phyloP scores from a whole-genome alignment of 1,140 invertebrate genomes.

The Heliconius eleuchia region DNA sequence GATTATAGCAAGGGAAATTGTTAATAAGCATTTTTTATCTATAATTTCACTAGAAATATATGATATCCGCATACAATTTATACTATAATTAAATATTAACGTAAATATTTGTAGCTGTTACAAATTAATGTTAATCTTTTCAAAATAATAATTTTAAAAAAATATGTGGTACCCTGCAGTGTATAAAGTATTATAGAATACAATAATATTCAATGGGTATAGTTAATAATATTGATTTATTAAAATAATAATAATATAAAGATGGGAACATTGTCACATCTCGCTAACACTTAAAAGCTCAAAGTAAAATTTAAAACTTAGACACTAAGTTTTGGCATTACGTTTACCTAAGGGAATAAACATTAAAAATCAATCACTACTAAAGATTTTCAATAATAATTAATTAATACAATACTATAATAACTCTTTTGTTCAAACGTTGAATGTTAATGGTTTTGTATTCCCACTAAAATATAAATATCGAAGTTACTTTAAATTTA shows the following conservation, averaged over 20 bases:
- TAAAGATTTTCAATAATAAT: not conserved
- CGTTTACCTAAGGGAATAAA: conserved; percentile 16
- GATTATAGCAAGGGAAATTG: not conserved
- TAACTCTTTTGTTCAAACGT: not conserved
- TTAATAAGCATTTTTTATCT: conserved; percentile 6
- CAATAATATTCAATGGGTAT: not conserved
- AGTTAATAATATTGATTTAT: not conserved
- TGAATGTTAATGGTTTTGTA: not conserved
- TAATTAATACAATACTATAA: not conserved
- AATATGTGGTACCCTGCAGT: not conserved
- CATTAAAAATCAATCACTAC: conserved; percentile 24
- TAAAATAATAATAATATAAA: not conserved
- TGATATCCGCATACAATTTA: not conserved
- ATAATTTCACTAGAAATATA: conserved; percentile 6
- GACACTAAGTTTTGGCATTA: conserved; percentile 34
- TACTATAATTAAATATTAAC: not conserved
- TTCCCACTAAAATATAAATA: not conserved
- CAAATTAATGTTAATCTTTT: not conserved
- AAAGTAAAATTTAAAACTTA: conserved; percentile 28
- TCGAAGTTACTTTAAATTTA: not conserved
- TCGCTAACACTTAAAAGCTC: conserved; percentile 24
- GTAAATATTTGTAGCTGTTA: not conserved
- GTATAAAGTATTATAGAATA: conserved; percentile 3
- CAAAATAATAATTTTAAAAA: not conserved
- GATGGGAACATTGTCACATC: not conserved